A percentile compares a stretch with the other conserved stretches of the same genome.
Evolutionary conservation across 2,113 vertebrate genomes (phyloP).

Genomic region (Typhlomys cinereus): DNA sequence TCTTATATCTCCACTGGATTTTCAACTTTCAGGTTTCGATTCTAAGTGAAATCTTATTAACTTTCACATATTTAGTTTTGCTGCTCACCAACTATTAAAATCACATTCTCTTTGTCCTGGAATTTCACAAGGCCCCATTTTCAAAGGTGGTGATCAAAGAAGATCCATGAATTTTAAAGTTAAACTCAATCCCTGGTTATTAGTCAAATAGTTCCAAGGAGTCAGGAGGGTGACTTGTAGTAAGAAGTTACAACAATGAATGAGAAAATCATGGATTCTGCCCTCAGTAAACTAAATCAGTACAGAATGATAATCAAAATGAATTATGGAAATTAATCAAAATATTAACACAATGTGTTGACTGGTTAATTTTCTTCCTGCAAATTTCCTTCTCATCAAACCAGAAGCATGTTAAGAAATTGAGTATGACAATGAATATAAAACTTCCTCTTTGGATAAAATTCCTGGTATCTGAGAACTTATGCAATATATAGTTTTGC

Average conservation of each 20-base stretch:
- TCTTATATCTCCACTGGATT: neutral
- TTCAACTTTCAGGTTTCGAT: slow-evolving; percentile 14
- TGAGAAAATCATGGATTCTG: neutral
- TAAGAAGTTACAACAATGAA: neutral
- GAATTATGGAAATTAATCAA: slow-evolving; percentile 13
- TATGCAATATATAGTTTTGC: neutral
- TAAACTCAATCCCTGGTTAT: neutral
- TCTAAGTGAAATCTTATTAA: slow-evolving; percentile 25
- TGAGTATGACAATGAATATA: neutral
- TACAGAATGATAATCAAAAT: neutral
- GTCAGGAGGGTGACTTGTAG: fast-evolving
- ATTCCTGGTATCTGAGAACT: neutral
- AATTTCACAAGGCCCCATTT: neutral
- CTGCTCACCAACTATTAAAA: neutral
- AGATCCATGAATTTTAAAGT: neutral
- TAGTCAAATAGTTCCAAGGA: neutral
- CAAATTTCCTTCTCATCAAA: slow-evolving; percentile 41
- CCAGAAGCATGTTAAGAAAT: neutral
- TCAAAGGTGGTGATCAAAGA: neutral
- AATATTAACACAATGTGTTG: neutral
- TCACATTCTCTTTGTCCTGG: neutral
- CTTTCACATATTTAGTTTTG: neutral
- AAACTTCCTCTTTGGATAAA: neutral
- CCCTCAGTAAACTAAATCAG: neutral
- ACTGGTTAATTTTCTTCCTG: neutral